Evolutionary conservation across 2,113 vertebrate species (phyloP).

Genomic region (Galemys pyrenaicus): DNA sequence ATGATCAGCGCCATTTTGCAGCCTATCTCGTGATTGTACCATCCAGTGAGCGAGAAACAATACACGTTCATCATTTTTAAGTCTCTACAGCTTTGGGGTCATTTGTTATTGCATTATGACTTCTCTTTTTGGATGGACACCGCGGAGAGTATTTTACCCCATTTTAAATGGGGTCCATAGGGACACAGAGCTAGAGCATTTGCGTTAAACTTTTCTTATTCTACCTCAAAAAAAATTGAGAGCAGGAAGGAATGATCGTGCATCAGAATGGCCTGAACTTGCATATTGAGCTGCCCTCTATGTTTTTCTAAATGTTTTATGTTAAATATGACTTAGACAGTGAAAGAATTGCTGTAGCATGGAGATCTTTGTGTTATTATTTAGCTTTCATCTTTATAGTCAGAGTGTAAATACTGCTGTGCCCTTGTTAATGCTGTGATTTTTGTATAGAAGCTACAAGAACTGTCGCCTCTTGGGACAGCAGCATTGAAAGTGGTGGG

Average conservation of each 20-base stretch:
- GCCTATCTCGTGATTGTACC: neutral
- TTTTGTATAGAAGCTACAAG: neutral
- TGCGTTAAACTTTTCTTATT: neutral
- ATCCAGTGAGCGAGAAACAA: neutral
- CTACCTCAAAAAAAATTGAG: neutral
- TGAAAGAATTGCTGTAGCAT: neutral
- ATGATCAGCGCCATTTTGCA: too few relatives aligned
- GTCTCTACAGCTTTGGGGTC: neutral
- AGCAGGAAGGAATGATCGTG: neutral
- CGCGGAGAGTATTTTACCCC: neutral
- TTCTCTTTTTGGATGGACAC: neutral
- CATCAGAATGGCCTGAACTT: neutral
- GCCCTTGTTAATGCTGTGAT: neutral
- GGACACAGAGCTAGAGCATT: neutral
- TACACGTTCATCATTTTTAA: neutral
- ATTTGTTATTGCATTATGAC: neutral
- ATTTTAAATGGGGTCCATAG: neutral
- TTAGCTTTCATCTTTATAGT: neutral
- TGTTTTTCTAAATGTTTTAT: neutral
- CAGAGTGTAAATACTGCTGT: neutral
- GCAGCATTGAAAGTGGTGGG: too few relatives aligned
- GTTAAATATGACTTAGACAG: neutral
- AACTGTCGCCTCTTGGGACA: too few relatives aligned
- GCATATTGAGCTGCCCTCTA: neutral
- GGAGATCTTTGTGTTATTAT: neutral